Conservation (phyloP, 2,888 invertebrate species). For the Gerris lacustris region DNA sequence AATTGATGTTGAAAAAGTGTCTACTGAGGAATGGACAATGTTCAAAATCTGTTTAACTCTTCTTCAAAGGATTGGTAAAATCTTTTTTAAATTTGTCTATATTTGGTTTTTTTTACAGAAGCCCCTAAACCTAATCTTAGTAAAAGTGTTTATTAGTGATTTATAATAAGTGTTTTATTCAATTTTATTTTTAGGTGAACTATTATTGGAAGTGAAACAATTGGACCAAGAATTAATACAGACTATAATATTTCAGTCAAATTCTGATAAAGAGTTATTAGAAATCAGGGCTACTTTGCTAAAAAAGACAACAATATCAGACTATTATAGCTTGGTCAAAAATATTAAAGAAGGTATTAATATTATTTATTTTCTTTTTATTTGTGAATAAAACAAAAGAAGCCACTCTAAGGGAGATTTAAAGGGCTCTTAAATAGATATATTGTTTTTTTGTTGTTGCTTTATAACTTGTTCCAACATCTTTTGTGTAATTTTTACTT, state of each 20-base stretch:
- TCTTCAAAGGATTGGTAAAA: constrained; percentile 45
- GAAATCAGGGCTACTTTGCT: background rate
- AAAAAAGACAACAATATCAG: background rate
- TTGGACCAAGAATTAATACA: constrained; percentile 51
- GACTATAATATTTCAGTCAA: constrained; percentile 38
- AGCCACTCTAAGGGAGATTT: no score
- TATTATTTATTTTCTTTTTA: no score
- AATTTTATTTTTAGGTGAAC: constrained; percentile 42
- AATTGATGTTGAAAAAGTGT: constrained; percentile 45
- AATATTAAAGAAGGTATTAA: background rate
- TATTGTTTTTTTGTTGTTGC: no score
- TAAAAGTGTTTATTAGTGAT: no score
- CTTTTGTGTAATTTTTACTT: no score
- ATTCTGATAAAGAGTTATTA: background rate
- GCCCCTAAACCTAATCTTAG: no score
- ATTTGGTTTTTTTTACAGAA: no score
- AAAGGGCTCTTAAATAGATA: no score
- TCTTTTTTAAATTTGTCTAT: no score
- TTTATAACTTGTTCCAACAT: no score
- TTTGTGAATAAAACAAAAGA: no score
- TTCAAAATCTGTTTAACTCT: constrained; percentile 55
- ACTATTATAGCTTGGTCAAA: background rate
- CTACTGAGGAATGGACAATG: constrained; percentile 53
- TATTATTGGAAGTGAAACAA: constrained; percentile 51
- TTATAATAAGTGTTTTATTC: no score